A percentile compares a stretch with the other conserved stretches of the same genome.
These are phyloP conservation scores for Calephelis nemesis DNA, from an alignment of 1,140 invertebrate genomes.

Conservation along the genomic window DNA sequence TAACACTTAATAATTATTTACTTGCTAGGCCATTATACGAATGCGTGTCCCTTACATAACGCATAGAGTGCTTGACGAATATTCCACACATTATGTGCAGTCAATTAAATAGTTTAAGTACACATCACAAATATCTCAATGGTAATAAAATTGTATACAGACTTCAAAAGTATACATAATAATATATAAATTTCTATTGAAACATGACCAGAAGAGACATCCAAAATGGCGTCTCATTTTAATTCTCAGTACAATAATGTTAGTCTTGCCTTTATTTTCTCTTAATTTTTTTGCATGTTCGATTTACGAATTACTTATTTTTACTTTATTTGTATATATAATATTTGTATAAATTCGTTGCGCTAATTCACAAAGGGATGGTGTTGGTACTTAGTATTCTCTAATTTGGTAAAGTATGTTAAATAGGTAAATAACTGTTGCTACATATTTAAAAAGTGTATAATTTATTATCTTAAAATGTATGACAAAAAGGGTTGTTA, in stretches of 20 bases:
- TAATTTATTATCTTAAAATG: slow-evolving; percentile 9
- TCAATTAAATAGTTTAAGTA: slow-evolving; percentile 1
- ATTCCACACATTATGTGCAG: slow-evolving; percentile 49
- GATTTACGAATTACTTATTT: slow-evolving; percentile 1
- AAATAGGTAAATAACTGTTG: neutral
- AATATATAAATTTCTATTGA: slow-evolving; percentile 10
- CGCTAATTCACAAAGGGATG: slow-evolving; percentile 19
- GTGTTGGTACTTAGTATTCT: slow-evolving; percentile 26
- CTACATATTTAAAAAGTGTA: neutral
- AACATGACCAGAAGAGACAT: slow-evolving; percentile 20
- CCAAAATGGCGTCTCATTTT: slow-evolving; percentile 37
- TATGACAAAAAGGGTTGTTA: slow-evolving; percentile 3
- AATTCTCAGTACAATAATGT: neutral
- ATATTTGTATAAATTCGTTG: slow-evolving; percentile 9
- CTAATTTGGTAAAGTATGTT: slow-evolving; percentile 1
- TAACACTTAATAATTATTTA: slow-evolving; percentile 77
- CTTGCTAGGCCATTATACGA: slow-evolving; percentile 65
- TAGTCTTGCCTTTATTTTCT: slow-evolving; percentile 10
- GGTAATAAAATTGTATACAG: slow-evolving; percentile 23
- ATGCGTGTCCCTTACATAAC: slow-evolving; percentile 66
- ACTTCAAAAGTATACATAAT: neutral
- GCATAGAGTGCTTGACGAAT: slow-evolving; percentile 66
- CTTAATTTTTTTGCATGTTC: slow-evolving; percentile 11
- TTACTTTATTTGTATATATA: slow-evolving; percentile 6
- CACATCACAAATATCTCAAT: slow-evolving; percentile 29